Evolutionary conservation across 2,888 invertebrate species (phyloP), one percentile per base, ranked within the genome.

Genomic region (Gastrophysa polygoni): DNA sequence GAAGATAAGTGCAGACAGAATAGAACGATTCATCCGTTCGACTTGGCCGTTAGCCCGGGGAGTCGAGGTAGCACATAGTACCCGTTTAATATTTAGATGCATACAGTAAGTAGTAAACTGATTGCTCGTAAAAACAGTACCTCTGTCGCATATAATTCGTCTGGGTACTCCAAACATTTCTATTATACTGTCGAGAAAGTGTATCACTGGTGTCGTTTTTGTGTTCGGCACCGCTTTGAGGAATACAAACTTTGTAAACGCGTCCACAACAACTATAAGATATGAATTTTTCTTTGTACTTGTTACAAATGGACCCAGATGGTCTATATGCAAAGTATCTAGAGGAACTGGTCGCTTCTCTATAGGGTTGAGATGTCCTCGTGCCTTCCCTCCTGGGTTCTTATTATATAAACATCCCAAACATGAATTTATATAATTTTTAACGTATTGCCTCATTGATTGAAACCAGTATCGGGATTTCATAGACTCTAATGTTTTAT

Each of bases 201-300:
- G 54, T 1, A 70, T 58, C 1, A 69, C 60, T n/a, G 62, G 61
- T 5, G 5, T n/a, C 6, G 64, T 56, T 49, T 68, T 68, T 4
- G 69, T 73, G n/a, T 48, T 64, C 16, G 50, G 47, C 29, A 69
- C 63, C 1, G 75, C 65, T 21, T 63, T 68, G 5, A 75, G 59
- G 55, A 75, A 75, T 1, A 71, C 61, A 69, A 75, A 78, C 64
- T 77, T 78, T 8, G 76, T 78, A 60, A 77, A 78, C n/a, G n/a
- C n/a, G n/a, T n/a, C n/a, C n/a, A n/a, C n/a, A n/a, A n/a, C n/a
- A n/a, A n/a, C n/a, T n/a, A n/a, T n/a, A n/a, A n/a, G n/a, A n/a
- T n/a, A n/a, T n/a, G n/a, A n/a, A n/a, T n/a, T n/a, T n/a, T n/a
- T n/a, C n/a, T n/a, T n/a, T n/a, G n/a, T n/a, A 34, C 34, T 34